Base-by-base conservation (phyloP, 1,140 invertebrate genomes). In the Phymastichus coffea region DNA sequence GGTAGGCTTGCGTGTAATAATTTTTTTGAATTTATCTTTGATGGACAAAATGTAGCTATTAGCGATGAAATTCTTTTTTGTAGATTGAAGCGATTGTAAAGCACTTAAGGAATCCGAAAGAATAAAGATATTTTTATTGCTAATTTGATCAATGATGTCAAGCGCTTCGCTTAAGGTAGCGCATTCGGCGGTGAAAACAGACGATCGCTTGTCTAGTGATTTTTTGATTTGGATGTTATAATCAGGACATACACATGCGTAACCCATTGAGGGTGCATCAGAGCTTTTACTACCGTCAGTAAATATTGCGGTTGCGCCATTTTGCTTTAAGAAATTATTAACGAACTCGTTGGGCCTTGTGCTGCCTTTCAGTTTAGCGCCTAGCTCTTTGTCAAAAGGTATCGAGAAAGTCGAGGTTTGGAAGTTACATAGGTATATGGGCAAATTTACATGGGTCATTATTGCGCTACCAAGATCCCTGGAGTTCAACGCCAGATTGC, bases 81-180 rank as follows among this genome's bases (percentile, higher is more conserved):
- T 8, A 28, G 2, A 30, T 19, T n/a, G 20, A 9, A 6, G 52
- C 15, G n/a, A n/a, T 19, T 43, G 38, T 22, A 43, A 9, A 12
- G 14, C 26, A 43, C 52, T 54, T 9, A 54, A 15, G 1, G 25
- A 54, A 19, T 54, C 52, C 3, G 23, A 20, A 30, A 54, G 43
- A 20, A 54, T 44, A 8, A 43, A 14, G 3, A 38, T n/a, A 22
- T 38, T 52, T 23, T 3, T 25, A 38, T 38, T 4, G 9, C 2
- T 38, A 25, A 23, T 37, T 23, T 20, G 10, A 22, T 37, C 4
- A n/a, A 19, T 20, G n/a, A 52, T 22, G 20, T 23, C 35, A 1
- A 38, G 4, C 8, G 33, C 48, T n/a, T 51, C 33, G 17, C 10
- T 51, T 3, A 51, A 2, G 4, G 48, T 33, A 19, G 25, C 37